These are phyloP conservation scores for Syngnathus rostellatus DNA, from an alignment of 2,797 vertebrate species.

Conservation along the genomic window DNA sequence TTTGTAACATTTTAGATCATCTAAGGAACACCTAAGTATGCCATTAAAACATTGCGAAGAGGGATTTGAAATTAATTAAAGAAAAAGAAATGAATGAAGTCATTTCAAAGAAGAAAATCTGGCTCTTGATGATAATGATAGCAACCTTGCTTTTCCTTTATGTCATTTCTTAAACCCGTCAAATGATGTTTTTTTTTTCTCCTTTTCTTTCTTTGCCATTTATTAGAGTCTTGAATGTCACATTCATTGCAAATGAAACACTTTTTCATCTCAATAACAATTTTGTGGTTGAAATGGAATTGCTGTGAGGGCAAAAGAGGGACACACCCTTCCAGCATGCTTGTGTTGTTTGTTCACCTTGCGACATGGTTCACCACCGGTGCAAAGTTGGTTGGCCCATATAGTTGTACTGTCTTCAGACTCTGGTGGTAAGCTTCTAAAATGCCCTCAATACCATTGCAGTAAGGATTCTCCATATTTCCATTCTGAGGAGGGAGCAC, in stretches of 20 bases:
- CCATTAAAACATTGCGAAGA: background rate
- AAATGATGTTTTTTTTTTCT: background rate
- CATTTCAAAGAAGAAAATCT: background rate
- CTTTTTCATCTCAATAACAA: no score
- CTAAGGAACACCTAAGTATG: background rate
- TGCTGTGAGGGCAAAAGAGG: background rate
- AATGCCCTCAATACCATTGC: slow-evolving; percentile 88
- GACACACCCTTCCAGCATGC: no score
- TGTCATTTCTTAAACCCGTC: background rate
- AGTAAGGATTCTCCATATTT: slow-evolving; percentile 86
- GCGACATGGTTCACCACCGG: slow-evolving; percentile 92
- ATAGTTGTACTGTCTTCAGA: slow-evolving; percentile 90
- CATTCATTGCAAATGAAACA: background rate
- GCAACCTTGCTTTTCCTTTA: background rate
- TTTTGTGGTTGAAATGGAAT: no score
- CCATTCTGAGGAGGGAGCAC: slow-evolving; percentile 73
- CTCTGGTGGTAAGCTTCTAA: slow-evolving; percentile 91
- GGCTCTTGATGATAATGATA: background rate
- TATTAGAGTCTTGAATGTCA: background rate
- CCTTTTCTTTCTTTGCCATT: background rate
- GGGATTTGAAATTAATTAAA: background rate
- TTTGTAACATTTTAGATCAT: background rate
- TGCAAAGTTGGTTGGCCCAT: slow-evolving; percentile 91
- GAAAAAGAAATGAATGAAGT: background rate
- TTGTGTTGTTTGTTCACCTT: slow-evolving; percentile 65